Evolutionary conservation across 2,888 invertebrate species (phyloP).

Genomic region (Eurytoma adleriae): DNA sequence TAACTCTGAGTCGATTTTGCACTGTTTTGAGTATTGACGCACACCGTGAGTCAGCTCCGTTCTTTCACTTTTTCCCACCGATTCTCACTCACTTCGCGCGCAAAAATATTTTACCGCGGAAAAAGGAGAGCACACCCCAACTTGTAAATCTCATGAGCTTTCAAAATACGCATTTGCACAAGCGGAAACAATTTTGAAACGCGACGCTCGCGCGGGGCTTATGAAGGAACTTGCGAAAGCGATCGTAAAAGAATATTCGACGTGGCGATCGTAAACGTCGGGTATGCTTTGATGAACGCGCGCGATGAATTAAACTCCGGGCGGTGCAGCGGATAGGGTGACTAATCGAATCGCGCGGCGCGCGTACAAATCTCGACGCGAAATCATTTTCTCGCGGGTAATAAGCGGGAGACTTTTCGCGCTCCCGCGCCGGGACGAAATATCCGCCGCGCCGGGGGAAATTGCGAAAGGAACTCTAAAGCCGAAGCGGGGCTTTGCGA

Average conservation of each 20-base stretch:
- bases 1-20: no score
- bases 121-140: no score
- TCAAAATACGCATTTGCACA: not conserved
- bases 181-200: conserved; percentile 4
- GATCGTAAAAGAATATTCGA: not conserved
- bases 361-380: not conserved
- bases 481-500: not conserved
- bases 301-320: no score
- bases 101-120: no score
- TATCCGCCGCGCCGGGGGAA: conserved; percentile 41
- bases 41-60: no score
- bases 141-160: not conserved
- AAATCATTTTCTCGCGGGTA: conserved; percentile 23
- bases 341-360: no score
- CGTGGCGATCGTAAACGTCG: not conserved
- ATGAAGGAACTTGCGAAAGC: no score
- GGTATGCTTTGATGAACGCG: no score
- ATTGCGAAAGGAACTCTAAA: conserved; percentile 45
- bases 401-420: conserved; percentile 22
- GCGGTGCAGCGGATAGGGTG: no score
- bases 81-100: no score
- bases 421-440: conserved; percentile 27
- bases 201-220: not conserved
- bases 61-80: no score
- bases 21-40: no score